phyloP scores from a whole-genome alignment of 2,113 vertebrate genomes.

The Neoarius graeffei region DNA sequence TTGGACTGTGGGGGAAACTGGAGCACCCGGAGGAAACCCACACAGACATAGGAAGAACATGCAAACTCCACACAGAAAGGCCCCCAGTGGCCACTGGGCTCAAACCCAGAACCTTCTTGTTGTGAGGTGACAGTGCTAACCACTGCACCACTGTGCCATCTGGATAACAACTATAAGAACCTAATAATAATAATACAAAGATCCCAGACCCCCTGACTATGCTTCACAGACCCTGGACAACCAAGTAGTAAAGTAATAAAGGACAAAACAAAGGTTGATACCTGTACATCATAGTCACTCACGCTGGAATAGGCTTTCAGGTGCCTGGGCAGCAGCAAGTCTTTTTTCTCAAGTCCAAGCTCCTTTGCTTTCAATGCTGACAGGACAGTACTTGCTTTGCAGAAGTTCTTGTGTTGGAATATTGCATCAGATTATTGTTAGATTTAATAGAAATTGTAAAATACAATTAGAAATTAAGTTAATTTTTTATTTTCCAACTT shows the following conservation, averaged over 20 bases:
- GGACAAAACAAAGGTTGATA: too few species aligned
- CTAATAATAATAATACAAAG: background rate
- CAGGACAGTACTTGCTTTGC: conserved; percentile 16
- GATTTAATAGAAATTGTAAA: background rate
- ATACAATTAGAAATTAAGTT: background rate
- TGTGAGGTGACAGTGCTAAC: too few species aligned
- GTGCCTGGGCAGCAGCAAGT: conserved; percentile 3
- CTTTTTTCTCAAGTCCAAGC: background rate
- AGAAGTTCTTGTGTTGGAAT: background rate
- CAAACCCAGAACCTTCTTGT: too few species aligned
- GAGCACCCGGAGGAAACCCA: too few species aligned
- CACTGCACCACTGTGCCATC: too few species aligned
- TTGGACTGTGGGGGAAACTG: too few species aligned
- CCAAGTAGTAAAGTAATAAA: background rate
- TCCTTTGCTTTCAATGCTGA: background rate
- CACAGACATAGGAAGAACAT: too few species aligned
- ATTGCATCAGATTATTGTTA: background rate
- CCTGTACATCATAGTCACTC: background rate
- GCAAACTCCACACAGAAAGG: too few species aligned
- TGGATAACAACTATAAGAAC: too few species aligned
- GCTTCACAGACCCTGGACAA: background rate
- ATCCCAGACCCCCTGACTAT: background rate
- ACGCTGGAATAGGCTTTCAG: conserved; percentile 3
- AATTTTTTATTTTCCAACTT: background rate
- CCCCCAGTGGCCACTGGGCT: too few species aligned